Evolutionary conservation across 1,140 invertebrate genomes (phyloP), one percentile per base, ranked within the genome.

Genomic region (Heterodera schachtii): DNA sequence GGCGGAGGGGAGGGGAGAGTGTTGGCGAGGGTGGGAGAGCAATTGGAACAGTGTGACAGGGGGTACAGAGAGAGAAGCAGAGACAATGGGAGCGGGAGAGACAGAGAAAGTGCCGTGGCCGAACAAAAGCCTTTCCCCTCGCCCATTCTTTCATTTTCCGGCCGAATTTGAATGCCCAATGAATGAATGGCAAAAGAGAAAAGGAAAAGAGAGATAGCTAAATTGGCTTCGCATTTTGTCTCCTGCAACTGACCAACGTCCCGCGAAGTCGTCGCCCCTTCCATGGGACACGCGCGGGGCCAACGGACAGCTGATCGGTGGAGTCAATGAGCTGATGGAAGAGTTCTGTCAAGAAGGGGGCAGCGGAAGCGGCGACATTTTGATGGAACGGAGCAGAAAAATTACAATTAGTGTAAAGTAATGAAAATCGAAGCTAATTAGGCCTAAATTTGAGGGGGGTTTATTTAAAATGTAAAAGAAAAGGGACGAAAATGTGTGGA

Each of bases 1-100:
- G 67, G 67, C n/a, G 67, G 67, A 69, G 41, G 41, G 7, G 41
- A 43, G 69, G 44, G 41, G 69, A 43, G 69, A 71, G 69, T 71
- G 69, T 71, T 46, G 69, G 21, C 69, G 31, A 46, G 21, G 69
- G n/a, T 11, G 13, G 19, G n/a, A 46, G 21, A 71, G 44, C 21
- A 11, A 46, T 71, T 71, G 69, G 69, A 71, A 43, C 69, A 71
- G 19, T 46, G 31, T 31, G 69, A n/a, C 16, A n/a, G 69, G 3
- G 69, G n/a, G 44, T 6, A n/a, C 13, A 19, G 57, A 3, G 57
- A 19, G 11, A 52, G 6, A 52, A 6, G 11, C 0, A 52, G 6
- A 19, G 57, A 19, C 49, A 52, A 31, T 31, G 69, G 21, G 57
- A 19, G 57, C 0, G 11, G 16, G 57, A n/a, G 11, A 19, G 57